A percentile compares a stretch with the other conserved stretches of the same genome.
Conservation (phyloP, 2,113 vertebrate species). For the Mesitornis unicolor region DNA sequence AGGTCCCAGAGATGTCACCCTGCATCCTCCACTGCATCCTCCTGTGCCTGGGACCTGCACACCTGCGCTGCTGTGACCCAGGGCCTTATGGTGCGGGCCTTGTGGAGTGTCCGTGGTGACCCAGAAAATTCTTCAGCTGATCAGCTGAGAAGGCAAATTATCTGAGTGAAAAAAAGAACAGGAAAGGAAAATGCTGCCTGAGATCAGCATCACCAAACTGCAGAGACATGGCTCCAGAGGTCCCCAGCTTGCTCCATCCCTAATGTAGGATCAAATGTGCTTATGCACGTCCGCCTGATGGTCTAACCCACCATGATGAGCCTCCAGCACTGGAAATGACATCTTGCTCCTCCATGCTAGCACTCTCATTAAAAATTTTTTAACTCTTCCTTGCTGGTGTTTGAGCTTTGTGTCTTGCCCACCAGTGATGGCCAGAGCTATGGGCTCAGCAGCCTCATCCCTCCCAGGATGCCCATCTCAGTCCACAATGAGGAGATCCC, state of each 20-base stretch:
- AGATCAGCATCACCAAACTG: background rate
- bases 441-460: rapidly evolving
- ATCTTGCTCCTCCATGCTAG: background rate
- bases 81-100: background rate
- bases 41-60: background rate
- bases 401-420: background rate
- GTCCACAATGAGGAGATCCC: background rate
- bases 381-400: background rate
- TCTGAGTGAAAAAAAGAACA: no score
- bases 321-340: background rate
- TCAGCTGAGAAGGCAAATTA: background rate
- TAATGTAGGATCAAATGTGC: background rate
- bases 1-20: background rate
- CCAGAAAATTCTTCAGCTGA: constrained; percentile 20
- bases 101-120: background rate
- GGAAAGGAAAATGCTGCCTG: background rate
- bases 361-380: background rate
- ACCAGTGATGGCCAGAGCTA: background rate
- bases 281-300: background rate
- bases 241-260: background rate
- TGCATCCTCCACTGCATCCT: background rate
- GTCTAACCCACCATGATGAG: background rate
- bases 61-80: background rate
- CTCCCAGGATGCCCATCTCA: background rate
- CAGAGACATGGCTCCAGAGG: background rate